phyloP scores from a whole-genome alignment of 2,797 vertebrate genomes.

The Mormyrus hasselquistii region DNA sequence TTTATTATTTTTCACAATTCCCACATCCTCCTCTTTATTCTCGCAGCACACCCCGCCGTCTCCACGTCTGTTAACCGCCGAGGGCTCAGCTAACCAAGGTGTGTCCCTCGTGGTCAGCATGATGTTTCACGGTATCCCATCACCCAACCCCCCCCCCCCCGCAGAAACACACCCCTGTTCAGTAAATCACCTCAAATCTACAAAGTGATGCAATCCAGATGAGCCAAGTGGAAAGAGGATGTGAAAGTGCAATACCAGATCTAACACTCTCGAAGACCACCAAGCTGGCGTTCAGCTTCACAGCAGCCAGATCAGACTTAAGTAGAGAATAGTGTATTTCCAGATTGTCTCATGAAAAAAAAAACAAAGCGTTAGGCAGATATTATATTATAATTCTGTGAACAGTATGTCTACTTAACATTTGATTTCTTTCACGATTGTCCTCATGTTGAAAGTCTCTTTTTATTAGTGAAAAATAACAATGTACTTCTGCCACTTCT shows the following conservation, averaged over 20 bases:
- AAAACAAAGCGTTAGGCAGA: background rate
- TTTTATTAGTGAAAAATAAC: background rate
- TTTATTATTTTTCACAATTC: slow-evolving; percentile 5
- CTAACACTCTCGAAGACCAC: slow-evolving; percentile 46
- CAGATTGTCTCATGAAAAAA: background rate
- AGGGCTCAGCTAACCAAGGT: slow-evolving; percentile 17
- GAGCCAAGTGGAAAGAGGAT: slow-evolving; percentile 18
- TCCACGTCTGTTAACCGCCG: slow-evolving; percentile 11
- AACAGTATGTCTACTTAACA: background rate
- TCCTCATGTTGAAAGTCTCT: slow-evolving; percentile 3
- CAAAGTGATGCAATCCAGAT: slow-evolving; percentile 24
- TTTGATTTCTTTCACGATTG: background rate
- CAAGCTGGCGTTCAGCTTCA: slow-evolving; percentile 41
- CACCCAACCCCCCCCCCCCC: background rate
- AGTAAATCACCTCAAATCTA: slow-evolving; percentile 16
- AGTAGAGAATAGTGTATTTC: background rate
- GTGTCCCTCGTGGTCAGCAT: slow-evolving; percentile 12
- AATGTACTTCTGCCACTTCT: background rate
- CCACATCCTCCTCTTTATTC: slow-evolving; percentile 18
- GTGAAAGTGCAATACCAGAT: background rate
- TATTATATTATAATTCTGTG: background rate
- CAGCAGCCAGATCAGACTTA: background rate
- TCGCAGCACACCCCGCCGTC: background rate
- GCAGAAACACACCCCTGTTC: background rate
- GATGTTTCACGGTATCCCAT: background rate